Evolutionary conservation across 2,797 vertebrate species (phyloP).

Genomic region (Mormyrops attenuatus): DNA sequence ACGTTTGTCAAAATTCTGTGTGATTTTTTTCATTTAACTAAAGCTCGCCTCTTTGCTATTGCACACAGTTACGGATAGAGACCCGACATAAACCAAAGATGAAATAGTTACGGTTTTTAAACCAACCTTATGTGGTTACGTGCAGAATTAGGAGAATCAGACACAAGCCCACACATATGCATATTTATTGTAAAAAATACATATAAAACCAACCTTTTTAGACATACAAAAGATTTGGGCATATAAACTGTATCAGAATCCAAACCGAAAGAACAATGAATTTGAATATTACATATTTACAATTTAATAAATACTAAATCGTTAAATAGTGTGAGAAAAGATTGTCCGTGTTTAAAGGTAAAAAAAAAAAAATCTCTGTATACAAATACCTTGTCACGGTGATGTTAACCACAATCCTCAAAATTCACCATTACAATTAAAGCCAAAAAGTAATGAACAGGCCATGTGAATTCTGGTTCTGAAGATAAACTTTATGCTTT

Average conservation of each 20-base stretch:
- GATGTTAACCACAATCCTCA: conserved; percentile 32
- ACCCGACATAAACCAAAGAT: not conserved
- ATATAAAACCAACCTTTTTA: conserved; percentile 70
- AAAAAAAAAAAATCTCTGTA: not conserved
- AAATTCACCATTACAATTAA: conserved; percentile 28
- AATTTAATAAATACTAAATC: conserved; percentile 69
- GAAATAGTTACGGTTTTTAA: not conserved
- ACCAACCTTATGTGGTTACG: not conserved
- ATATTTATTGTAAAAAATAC: conserved; percentile 83
- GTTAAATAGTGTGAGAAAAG: conserved; percentile 63
- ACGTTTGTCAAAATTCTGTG: not conserved
- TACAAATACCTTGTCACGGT: conserved; percentile 38
- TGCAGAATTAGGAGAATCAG: conserved; percentile 20
- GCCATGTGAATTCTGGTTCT: not conserved
- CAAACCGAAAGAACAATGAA: conserved; percentile 60
- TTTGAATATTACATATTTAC: conserved; percentile 70
- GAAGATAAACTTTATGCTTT: conserved; percentile 19
- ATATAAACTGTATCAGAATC: conserved; percentile 71
- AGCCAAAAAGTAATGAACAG: not conserved
- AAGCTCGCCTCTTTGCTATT: not conserved
- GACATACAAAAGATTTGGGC: conserved; percentile 73
- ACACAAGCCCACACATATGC: conserved; percentile 37
- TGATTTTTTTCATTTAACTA: not conserved
- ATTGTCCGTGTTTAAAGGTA: conserved; percentile 56
- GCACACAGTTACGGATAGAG: not conserved